phyloP scores from a whole-genome alignment of 2,113 vertebrate genomes.

The Labrus mixtus region DNA sequence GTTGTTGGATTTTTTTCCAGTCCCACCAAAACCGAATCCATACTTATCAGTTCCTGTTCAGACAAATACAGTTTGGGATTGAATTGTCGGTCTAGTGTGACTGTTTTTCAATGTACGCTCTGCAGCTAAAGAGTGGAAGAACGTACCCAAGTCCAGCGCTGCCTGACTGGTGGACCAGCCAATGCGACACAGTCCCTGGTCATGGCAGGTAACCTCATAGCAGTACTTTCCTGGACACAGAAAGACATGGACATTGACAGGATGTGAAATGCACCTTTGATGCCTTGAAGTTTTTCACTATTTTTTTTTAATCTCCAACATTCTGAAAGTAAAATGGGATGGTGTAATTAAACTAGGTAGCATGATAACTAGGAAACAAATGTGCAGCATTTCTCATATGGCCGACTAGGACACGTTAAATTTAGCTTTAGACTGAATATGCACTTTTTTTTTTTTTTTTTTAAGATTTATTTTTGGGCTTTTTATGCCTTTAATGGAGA shows the following conservation, averaged over 20 bases:
- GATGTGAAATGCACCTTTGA: neutral
- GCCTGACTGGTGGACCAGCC: slow-evolving; percentile 96
- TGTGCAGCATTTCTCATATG: too few relatives aligned
- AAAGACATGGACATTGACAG: neutral
- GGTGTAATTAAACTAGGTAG: too few relatives aligned
- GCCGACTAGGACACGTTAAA: too few relatives aligned
- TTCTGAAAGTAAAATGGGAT: too few relatives aligned
- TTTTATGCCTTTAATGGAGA: too few relatives aligned
- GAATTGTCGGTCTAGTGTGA: neutral
- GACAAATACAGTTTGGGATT: neutral
- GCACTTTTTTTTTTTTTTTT: too few relatives aligned
- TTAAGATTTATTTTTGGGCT: too few relatives aligned
- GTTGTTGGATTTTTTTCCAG: slow-evolving; percentile 98
- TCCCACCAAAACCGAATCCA: slow-evolving; percentile 97
- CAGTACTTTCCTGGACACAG: slow-evolving; percentile 89
- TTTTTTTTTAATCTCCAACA: too few relatives aligned
- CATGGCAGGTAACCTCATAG: slow-evolving; percentile 94
- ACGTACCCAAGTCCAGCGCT: slow-evolving; percentile 92
- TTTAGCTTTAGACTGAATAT: too few relatives aligned
- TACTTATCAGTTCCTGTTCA: slow-evolving; percentile 94
- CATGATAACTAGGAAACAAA: too few relatives aligned
- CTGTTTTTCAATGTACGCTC: neutral
- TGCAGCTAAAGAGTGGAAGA: neutral
- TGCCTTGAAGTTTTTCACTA: too few relatives aligned
- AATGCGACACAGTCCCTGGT: slow-evolving; percentile 95